Base-by-base conservation (phyloP, 2,797 vertebrate genomes). In the Oreonectes daqikongensis region DNA sequence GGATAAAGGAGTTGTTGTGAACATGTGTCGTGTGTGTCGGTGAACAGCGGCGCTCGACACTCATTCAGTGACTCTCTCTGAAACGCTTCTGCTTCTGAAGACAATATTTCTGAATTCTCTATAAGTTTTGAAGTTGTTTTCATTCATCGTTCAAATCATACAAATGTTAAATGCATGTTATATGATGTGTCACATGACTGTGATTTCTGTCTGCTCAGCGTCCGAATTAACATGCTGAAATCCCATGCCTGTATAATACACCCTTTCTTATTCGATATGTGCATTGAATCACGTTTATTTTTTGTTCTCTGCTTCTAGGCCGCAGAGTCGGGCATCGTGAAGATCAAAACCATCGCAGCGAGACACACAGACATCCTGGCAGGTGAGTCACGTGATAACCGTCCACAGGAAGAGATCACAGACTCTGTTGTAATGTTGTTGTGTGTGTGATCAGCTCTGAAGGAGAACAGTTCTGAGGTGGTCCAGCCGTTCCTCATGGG, bases 401-500 rank as follows among this genome's bases (percentile, higher is more conserved):
- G 18, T 48, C 15, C 46, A 18, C 18, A 18, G 17, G n/a, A n/a
- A 18, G 17, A n/a, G 46, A 48, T 42, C 10, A 12, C 4, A n/a
- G 44, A n/a, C 12, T 26, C 30, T 64, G 30, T 63, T 50, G 17
- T 26, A 38, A 46, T 7, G 35, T 7, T 52, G 46, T 9, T 59
- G 1, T 38, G 7, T 44, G 74, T 20, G 10, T 15, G 26, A 17
- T 46, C 55, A 77, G 98, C 95, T 3, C 84, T 99, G 88, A 99
- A 99, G 92, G 98, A 99, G 83, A 97, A 96, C 90, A 99, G 98
- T 90, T 97, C 95, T 7, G 97, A 99, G 86, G 96, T 98, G 59
- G 97, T 99, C 85, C 97, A 99, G 82, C 97, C 97, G 53, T 98
- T 99, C 85, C 94, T 99, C 77, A 99, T 99, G 97, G 98, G 97